A percentile compares a stretch with the other conserved stretches of the same genome.
phyloP scores from a whole-genome alignment of 2,797 vertebrate genomes.

The Melanotaenia maccullochi region DNA sequence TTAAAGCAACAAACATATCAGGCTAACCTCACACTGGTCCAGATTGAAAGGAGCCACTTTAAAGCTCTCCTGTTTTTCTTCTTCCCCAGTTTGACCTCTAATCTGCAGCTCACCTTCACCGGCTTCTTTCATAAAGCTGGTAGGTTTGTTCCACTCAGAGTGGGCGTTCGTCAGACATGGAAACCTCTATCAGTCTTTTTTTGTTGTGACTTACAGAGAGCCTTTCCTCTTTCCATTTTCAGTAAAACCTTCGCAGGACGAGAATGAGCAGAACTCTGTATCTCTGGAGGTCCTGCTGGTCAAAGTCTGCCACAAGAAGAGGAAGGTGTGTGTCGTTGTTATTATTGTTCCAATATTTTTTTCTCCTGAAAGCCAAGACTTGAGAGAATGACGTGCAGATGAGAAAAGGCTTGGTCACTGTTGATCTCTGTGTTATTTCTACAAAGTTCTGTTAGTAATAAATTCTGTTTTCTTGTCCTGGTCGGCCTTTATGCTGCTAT shows the following conservation, averaged over 20 bases:
- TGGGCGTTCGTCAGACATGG: too few species aligned
- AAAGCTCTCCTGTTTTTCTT: not conserved
- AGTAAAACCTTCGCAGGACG: conserved; percentile 96
- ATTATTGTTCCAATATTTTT: too few species aligned
- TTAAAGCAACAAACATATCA: not conserved
- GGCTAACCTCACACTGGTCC: not conserved
- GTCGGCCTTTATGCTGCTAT: too few species aligned
- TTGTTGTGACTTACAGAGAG: conserved; percentile 8
- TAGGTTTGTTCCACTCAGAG: conserved; percentile 72
- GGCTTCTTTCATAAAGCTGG: conserved; percentile 99
- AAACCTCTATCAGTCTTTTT: not conserved
- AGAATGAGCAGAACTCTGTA: conserved; percentile 97
- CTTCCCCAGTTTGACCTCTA: conserved; percentile 87
- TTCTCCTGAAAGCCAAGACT: too few species aligned
- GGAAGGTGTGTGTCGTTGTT: conserved; percentile 86
- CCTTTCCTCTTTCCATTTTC: conserved; percentile 17
- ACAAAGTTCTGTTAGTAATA: too few species aligned
- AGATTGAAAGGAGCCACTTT: not conserved
- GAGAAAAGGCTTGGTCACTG: too few species aligned
- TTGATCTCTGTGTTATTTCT: too few species aligned
- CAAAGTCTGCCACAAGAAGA: conserved; percentile 99
- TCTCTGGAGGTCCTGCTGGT: conserved; percentile 97
- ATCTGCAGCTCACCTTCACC: conserved; percentile 97
- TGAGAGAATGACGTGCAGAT: too few species aligned
- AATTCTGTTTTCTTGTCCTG: too few species aligned